These are phyloP conservation scores for Cyanoderma ruficeps DNA, from an alignment of 2,113 vertebrate genomes.

Conservation along the genomic window DNA sequence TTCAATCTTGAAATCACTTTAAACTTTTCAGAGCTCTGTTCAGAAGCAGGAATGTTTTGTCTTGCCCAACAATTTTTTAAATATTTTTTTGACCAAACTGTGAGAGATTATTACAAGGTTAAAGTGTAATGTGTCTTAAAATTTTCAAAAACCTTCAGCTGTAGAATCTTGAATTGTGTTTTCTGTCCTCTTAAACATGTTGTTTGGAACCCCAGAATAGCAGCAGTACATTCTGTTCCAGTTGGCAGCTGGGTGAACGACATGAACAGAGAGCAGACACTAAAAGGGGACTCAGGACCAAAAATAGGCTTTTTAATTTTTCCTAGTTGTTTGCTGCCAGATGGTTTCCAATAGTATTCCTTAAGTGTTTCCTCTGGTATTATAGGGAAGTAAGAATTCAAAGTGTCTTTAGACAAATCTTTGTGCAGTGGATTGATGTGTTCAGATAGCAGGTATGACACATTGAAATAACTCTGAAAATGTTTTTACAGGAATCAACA, in stretches of 20 bases:
- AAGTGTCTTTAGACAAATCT: background rate
- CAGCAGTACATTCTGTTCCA: conserved; percentile 42
- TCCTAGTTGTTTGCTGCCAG: conserved; percentile 24
- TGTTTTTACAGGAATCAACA: background rate
- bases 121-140: background rate
- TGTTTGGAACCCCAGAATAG: conserved; percentile 26
- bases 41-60: background rate
- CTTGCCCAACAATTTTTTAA: background rate
- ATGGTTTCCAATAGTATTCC: conserved; percentile 31
- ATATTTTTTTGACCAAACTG: background rate
- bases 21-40: background rate
- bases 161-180: conserved; percentile 1
- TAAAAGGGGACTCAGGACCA: conserved; percentile 2
- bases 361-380: conserved; percentile 26
- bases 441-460: background rate
- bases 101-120: background rate
- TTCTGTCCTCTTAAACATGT: background rate
- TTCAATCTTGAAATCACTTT: background rate
- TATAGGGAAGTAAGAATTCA: background rate
- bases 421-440: background rate
- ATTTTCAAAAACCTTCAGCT: conserved; percentile 26
- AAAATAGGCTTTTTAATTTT: conserved; percentile 42
- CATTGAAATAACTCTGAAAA: background rate
- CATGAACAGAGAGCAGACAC: conserved; percentile 12
- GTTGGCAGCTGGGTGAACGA: conserved; percentile 48